phyloP scores from a whole-genome alignment of 1,140 invertebrate genomes.

The Radopholus similis region DNA sequence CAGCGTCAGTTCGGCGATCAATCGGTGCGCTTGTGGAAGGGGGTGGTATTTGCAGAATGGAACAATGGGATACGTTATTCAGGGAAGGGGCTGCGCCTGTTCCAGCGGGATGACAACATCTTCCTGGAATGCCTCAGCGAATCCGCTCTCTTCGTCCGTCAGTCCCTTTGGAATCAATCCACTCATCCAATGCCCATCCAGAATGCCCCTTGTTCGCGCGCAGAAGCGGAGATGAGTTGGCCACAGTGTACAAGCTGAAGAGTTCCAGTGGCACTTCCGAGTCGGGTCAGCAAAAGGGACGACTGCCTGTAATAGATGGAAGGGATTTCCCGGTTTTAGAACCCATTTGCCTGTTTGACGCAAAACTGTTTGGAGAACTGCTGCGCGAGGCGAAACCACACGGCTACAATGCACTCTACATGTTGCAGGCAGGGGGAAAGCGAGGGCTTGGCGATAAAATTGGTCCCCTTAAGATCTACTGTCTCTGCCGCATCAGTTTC shows the following conservation, averaged over 20 bases:
- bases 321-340: background rate
- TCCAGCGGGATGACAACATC: conserved; percentile 7
- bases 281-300: background rate
- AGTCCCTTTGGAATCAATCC: background rate
- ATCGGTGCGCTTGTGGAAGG: too few species aligned
- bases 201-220: conserved; percentile 12
- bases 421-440: background rate
- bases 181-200: conserved; percentile 2
- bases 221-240: conserved; percentile 6
- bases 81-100: conserved; percentile 11
- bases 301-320: too few species aligned
- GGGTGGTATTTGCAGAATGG: too few species aligned
- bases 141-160: conserved; percentile 16
- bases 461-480: conserved; percentile 2
- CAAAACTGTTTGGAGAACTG: conserved; percentile 6
- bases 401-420: conserved; percentile 4
- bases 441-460: too few species aligned
- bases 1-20: conserved; percentile 4
- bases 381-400: background rate
- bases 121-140: conserved; percentile 14
- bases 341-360: conserved; percentile 12
- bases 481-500: conserved; percentile 13
- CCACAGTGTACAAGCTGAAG: conserved; percentile 11
- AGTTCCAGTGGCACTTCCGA: background rate
- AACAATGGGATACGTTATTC: background rate